Conservation (phyloP, 35 echinoderm and acorn worm genomes). For the Stichopus chloronotus region DNA sequence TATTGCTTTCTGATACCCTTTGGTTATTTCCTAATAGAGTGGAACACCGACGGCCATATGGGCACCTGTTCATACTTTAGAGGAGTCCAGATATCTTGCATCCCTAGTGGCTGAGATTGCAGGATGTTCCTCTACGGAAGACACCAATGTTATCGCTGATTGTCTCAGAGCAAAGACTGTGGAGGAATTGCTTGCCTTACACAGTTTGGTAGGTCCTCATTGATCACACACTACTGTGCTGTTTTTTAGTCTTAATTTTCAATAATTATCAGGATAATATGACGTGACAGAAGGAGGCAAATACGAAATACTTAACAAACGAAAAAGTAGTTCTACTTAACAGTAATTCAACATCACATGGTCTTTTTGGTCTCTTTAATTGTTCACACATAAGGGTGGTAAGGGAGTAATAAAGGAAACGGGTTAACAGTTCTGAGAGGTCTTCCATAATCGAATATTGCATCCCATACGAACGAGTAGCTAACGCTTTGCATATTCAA, state of each 20-base stretch:
- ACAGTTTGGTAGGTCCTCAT: neutral
- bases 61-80: neutral
- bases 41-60: neutral
- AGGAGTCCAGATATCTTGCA: neutral
- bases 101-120: neutral
- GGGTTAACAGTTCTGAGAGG: too few species aligned
- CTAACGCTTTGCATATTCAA: too few species aligned
- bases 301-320: too few species aligned
- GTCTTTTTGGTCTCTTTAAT: too few species aligned
- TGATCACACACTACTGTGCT: too few species aligned
- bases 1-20: too few species aligned
- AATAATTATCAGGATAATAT: neutral
- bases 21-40: neutral
- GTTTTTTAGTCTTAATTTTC: neutral
- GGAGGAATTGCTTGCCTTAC: slow-evolving; percentile 1
- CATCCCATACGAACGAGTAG: too few species aligned
- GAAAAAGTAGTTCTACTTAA: too few species aligned
- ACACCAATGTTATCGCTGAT: slow-evolving; percentile 5
- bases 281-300: neutral
- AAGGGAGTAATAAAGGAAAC: too few species aligned
- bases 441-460: too few species aligned
- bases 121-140: neutral
- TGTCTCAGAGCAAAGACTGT: neutral
- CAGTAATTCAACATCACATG: too few species aligned
- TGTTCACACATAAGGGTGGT: too few species aligned